Evolutionary conservation across 2,113 vertebrate genomes (phyloP).

Genomic region (Scomber scombrus): DNA sequence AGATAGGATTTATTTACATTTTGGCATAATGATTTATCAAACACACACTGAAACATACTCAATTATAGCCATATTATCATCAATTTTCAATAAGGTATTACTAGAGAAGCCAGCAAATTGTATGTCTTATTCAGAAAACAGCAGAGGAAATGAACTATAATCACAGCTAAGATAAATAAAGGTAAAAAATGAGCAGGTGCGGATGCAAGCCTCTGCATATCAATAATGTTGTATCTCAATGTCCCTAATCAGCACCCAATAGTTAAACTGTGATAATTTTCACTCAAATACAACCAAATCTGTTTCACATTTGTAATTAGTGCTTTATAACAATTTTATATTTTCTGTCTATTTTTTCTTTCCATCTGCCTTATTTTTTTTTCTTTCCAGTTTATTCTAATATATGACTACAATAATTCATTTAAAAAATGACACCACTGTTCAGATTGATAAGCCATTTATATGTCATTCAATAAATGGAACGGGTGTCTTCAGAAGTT

Average conservation of each 20-base stretch:
- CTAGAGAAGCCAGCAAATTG: neutral
- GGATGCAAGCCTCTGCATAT: neutral
- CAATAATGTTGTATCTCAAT: constrained; percentile 2
- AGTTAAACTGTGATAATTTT: neutral
- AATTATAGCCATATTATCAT: neutral
- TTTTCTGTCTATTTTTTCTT: neutral
- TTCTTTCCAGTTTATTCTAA: constrained; percentile 3
- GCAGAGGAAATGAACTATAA: constrained; percentile 6
- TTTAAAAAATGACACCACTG: neutral
- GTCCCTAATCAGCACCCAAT: neutral
- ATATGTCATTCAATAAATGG: neutral
- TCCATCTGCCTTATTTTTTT: neutral
- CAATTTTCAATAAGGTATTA: neutral
- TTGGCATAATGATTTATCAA: neutral
- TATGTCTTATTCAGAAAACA: neutral
- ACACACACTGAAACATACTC: constrained; percentile 5
- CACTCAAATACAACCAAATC: neutral
- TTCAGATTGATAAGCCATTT: constrained; percentile 11
- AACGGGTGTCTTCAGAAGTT: neutral
- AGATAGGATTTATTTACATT: constrained; percentile 47
- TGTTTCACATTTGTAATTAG: neutral
- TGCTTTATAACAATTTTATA: neutral
- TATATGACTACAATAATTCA: neutral
- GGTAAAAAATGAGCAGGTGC: constrained; percentile 11
- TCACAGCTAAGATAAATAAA: neutral